Percentiles rank a stretch among this genome's conserved stretches.
These are phyloP conservation scores for Brenthis ino DNA, from an alignment of 2,888 invertebrate species.

Conservation along the genomic window DNA sequence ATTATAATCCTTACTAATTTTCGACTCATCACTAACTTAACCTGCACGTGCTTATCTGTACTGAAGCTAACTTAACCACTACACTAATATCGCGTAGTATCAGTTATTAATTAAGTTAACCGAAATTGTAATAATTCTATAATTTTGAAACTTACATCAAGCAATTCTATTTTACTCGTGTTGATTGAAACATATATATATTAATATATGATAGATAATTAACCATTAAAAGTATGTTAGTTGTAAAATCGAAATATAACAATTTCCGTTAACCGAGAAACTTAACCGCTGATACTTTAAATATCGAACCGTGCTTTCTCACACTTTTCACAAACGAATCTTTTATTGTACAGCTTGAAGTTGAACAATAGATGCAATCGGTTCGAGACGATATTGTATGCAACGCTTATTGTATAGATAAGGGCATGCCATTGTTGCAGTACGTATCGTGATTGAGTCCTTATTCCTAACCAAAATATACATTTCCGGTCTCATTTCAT, in stretches of 20 bases:
- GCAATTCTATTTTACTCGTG: neutral
- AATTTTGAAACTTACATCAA: neutral
- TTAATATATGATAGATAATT: too few species aligned
- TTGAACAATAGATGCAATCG: constrained; percentile 64
- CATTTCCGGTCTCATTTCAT: neutral
- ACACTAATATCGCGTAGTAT: constrained; percentile 43
- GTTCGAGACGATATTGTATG: constrained; percentile 73
- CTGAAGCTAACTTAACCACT: constrained; percentile 65
- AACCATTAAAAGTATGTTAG: too few species aligned
- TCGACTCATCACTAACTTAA: constrained; percentile 79
- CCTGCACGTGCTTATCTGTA: constrained; percentile 54
- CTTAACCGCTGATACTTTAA: neutral
- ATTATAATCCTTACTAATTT: constrained; percentile 62
- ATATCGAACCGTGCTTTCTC: constrained; percentile 55
- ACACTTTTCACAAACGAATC: constrained; percentile 44
- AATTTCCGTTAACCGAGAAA: constrained; percentile 3
- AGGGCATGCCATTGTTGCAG: constrained; percentile 80
- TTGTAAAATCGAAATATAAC: neutral
- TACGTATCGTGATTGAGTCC: constrained; percentile 80
- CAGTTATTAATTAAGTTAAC: neutral
- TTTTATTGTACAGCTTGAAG: constrained; percentile 37
- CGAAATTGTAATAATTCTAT: neutral
- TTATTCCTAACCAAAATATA: constrained; percentile 42
- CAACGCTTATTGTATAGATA: constrained; percentile 82
- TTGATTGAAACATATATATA: too few species aligned